phyloP scores from a whole-genome alignment of 2,113 vertebrate genomes.

The Zapornia atra region DNA sequence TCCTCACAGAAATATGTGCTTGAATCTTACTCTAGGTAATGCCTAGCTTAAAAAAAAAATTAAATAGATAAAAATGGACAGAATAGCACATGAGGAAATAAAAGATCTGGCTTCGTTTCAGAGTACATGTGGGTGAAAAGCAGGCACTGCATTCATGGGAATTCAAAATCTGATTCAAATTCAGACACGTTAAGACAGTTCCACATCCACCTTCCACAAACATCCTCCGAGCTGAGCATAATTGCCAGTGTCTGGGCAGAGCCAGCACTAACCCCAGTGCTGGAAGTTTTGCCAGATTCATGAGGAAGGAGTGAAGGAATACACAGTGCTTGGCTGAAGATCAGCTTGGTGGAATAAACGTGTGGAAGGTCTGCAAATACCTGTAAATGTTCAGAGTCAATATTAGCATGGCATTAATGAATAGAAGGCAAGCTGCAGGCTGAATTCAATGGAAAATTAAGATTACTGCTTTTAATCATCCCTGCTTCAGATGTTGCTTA shows the following conservation, averaged over 20 bases:
- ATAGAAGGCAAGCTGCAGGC: background rate
- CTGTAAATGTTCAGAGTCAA: background rate
- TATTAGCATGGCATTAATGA: background rate
- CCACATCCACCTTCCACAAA: background rate
- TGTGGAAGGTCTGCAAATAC: background rate
- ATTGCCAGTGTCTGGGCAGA: background rate
- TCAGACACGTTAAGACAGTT: slow-evolving; percentile 5
- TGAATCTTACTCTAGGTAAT: background rate
- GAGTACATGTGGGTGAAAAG: background rate
- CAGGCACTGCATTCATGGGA: background rate
- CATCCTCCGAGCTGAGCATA: background rate
- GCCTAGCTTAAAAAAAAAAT: background rate
- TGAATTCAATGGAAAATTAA: background rate
- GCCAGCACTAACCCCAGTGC: background rate
- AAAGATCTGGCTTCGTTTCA: background rate
- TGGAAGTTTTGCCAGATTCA: slow-evolving; percentile 15
- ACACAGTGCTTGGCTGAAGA: background rate
- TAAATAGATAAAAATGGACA: background rate
- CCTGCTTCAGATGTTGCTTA: background rate
- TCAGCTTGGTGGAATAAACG: background rate
- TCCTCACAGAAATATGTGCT: background rate
- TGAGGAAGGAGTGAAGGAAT: background rate
- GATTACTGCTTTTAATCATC: background rate
- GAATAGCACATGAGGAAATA: background rate
- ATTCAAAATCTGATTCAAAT: slow-evolving; percentile 15